These are phyloP conservation scores for Lagria hirta DNA, from an alignment of 2,888 invertebrate species.

Conservation along the genomic window DNA sequence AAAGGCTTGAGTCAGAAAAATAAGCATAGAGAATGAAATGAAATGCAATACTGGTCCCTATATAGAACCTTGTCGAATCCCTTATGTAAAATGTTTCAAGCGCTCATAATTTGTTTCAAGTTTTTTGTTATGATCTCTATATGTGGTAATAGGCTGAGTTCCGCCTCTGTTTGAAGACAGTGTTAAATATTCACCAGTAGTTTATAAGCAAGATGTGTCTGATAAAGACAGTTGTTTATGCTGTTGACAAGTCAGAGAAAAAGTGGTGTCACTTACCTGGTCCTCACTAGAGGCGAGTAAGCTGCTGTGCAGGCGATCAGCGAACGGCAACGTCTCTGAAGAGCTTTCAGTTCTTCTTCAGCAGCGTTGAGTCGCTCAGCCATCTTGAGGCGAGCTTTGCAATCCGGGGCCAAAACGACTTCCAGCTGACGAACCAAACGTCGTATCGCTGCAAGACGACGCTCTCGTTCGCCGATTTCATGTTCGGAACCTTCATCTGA, in stretches of 20 bases:
- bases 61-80: too few species aligned
- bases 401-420: conserved; percentile 67
- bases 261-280: conserved; percentile 38
- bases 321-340: conserved; percentile 72
- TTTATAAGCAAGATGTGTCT: conserved; percentile 40
- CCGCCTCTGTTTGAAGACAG: conserved; percentile 33
- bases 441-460: conserved; percentile 66
- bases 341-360: conserved; percentile 67
- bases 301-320: conserved; percentile 61
- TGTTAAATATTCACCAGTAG: conserved; percentile 40
- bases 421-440: conserved; percentile 69
- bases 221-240: conserved; percentile 32
- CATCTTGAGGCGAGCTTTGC: conserved; percentile 65
- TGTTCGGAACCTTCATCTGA: conserved; percentile 74
- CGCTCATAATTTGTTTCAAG: too few species aligned
- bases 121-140: too few species aligned
- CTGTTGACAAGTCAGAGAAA: conserved; percentile 30
- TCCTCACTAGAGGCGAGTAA: conserved; percentile 45
- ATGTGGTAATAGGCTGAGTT: too few species aligned
- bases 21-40: too few species aligned
- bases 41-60: too few species aligned
- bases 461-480: conserved; percentile 66
- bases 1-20: too few species aligned
- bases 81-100: too few species aligned
- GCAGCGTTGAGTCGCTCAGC: conserved; percentile 71